Base-by-base conservation (phyloP, 2,797 vertebrate genomes). In the Tapirus indicus region DNA sequence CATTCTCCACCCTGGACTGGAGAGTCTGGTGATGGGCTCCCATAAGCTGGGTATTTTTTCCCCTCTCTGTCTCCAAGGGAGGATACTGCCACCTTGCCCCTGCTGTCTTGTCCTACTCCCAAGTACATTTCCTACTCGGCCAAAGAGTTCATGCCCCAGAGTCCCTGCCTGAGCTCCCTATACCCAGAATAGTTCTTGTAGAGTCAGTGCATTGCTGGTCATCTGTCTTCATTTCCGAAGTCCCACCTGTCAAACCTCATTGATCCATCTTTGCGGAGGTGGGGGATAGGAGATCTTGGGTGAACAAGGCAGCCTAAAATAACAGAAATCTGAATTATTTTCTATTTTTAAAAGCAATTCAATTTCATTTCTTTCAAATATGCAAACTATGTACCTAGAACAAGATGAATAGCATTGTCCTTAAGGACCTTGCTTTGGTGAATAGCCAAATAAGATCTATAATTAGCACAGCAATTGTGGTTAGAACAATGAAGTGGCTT, bases 391-490 rank as follows among this genome's bases (percentile, higher is more conserved):
- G 49, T 52, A 78, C 77, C 29, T 44, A 38, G 79, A 75, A 88
- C 47, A 90, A 49, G 85, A 60, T 23, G 72, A 97, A 85, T 38
- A 89, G 23, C 16, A 41, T 66, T 89, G 58, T 93, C 88, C 91
- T 93, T 52, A 79, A 95, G 83, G 69, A 93, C 16, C 78, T 97
- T 96, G 85, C 21, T 92, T 96, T 95, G 88, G 94, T 89, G 47
- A 89, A 47, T 56, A 74, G 58, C 58, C 88, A 91, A 89, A 35
- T 83, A 32, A 35, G 58, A 96, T 52, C n/a, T 58, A 32, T 84
- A 92, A 96, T 96, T 94, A 95, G 52, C 93, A 68, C 3, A 52
- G 62, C 11, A 25, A 52, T 88, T 93, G 58, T 92, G 93, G 58
- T 92, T 96, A 79, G 71, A 90, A 91, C 21, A 96, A 91, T 91